These are phyloP conservation scores for Chrysemys picta DNA, from an alignment of 2,113 vertebrate genomes.

Conservation along the genomic window DNA sequence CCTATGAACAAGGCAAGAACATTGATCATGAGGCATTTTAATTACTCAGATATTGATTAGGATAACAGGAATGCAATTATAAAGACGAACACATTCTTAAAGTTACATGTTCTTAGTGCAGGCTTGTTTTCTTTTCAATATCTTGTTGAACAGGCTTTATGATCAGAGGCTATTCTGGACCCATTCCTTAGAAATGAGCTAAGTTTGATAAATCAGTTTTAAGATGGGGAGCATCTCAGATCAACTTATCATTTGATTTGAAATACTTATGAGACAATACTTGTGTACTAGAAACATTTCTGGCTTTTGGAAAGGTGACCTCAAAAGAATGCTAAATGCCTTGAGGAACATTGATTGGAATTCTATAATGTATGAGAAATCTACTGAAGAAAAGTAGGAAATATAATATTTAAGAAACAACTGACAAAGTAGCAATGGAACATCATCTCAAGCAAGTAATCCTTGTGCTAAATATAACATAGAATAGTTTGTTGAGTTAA, in stretches of 20 bases:
- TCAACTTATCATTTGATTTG: slow-evolving; percentile 66
- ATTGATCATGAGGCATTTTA: slow-evolving; percentile 64
- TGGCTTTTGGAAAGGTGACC: slow-evolving; percentile 61
- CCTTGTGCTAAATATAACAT: slow-evolving; percentile 66
- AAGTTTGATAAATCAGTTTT: slow-evolving; percentile 59
- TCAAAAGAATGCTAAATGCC: slow-evolving; percentile 61
- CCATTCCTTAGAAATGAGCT: slow-evolving; percentile 51
- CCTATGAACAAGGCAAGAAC: slow-evolving; percentile 33
- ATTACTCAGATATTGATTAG: slow-evolving; percentile 62
- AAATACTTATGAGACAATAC: slow-evolving; percentile 66
- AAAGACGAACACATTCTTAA: slow-evolving; percentile 36
- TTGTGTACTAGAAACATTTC: slow-evolving; percentile 54
- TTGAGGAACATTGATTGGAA: slow-evolving; percentile 74
- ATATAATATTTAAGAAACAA: slow-evolving; percentile 75
- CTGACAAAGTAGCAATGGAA: slow-evolving; percentile 70
- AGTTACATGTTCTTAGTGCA: neutral
- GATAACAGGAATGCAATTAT: slow-evolving; percentile 50
- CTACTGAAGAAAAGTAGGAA: slow-evolving; percentile 55
- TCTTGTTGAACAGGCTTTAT: slow-evolving; percentile 13
- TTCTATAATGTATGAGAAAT: slow-evolving; percentile 75
- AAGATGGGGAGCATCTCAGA: slow-evolving; percentile 52
- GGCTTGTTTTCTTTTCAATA: slow-evolving; percentile 46
- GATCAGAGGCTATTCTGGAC: slow-evolving; percentile 22
- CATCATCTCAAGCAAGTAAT: slow-evolving; percentile 71
- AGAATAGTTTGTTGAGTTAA: slow-evolving; percentile 68